phyloP scores from a whole-genome alignment of 2,113 vertebrate genomes.

The Osmerus eperlanus region DNA sequence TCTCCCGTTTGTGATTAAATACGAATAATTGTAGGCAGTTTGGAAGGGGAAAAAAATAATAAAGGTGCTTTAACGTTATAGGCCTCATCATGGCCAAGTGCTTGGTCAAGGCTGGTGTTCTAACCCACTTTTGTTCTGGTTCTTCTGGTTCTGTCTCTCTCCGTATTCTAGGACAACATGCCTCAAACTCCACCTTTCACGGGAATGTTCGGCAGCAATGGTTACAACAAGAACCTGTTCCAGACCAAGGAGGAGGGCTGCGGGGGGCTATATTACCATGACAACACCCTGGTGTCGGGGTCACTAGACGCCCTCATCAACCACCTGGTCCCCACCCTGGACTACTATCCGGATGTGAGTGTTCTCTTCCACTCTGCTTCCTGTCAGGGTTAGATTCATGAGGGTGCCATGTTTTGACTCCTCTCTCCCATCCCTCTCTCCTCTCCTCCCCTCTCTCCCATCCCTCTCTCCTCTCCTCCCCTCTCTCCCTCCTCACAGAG shows the following conservation, averaged over 20 bases:
- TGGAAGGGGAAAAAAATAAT: no score
- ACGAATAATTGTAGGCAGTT: no score
- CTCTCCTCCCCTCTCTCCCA: neutral
- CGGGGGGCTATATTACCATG: conserved; percentile 82
- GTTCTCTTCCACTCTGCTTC: neutral
- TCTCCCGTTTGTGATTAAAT: no score
- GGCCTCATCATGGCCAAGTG: no score
- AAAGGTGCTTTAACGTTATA: no score
- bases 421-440: neutral
- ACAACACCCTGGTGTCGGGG: conserved; percentile 88
- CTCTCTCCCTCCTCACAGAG: conserved; percentile 70
- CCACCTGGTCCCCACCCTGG: conserved; percentile 85
- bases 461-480: neutral
- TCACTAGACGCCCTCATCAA: conserved; percentile 93
- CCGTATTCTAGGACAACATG: conserved; percentile 79
- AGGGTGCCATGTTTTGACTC: neutral
- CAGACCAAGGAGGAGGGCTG: conserved; percentile 79
- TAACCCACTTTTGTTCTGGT: neutral
- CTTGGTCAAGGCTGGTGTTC: no score
- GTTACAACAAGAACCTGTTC: conserved; percentile 85
- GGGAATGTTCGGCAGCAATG: conserved; percentile 79
- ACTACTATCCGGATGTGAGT: conserved; percentile 95
- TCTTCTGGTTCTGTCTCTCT: neutral
- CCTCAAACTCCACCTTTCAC: conserved; percentile 86
- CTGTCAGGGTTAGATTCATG: neutral